Percentiles rank a stretch among this genome's conserved stretches.
phyloP scores from a whole-genome alignment of 64 coral and sea anemone species.

The Actinia tenebrosa region DNA sequence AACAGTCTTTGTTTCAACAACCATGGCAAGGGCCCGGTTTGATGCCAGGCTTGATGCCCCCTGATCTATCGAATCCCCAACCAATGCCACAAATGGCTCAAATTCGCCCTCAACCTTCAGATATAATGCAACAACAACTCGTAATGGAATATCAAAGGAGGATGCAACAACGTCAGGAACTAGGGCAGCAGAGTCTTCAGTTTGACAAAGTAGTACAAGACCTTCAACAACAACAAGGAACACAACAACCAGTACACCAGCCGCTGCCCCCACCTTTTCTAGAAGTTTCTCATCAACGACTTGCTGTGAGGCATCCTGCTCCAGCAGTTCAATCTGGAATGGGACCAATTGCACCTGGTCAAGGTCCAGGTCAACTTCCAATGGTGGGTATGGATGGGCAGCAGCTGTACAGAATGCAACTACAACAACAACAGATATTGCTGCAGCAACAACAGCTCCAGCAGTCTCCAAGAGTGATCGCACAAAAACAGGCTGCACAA shows the following conservation, averaged over 20 bases:
- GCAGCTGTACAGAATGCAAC: constrained; percentile 73
- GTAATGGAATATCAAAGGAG: constrained; percentile 77
- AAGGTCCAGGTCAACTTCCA: constrained; percentile 55
- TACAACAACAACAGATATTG: constrained; percentile 77
- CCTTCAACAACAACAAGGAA: constrained; percentile 76
- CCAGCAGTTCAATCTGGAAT: constrained; percentile 46
- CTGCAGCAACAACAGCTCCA: constrained; percentile 50
- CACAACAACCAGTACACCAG: constrained; percentile 14
- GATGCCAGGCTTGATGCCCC: constrained; percentile 37
- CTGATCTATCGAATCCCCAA: constrained; percentile 65
- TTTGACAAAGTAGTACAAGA: constrained; percentile 88
- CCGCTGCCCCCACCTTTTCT: constrained; percentile 37
- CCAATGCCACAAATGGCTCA: constrained; percentile 44
- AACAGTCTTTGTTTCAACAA: constrained; percentile 71
- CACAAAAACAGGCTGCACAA: background rate
- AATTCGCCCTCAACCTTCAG: constrained; percentile 63
- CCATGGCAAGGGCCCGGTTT: constrained; percentile 46
- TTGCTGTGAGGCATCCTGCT: constrained; percentile 70
- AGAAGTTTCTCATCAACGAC: constrained; percentile 79
- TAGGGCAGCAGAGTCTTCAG: constrained; percentile 73
- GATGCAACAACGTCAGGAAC: constrained; percentile 70
- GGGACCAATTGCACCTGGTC: constrained; percentile 26
- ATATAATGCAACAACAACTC: constrained; percentile 83
- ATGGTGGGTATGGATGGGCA: constrained; percentile 69
- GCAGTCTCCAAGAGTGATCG: background rate